phyloP scores from a whole-genome alignment of 2,888 invertebrate genomes.

The Xanthia icteritia region DNA sequence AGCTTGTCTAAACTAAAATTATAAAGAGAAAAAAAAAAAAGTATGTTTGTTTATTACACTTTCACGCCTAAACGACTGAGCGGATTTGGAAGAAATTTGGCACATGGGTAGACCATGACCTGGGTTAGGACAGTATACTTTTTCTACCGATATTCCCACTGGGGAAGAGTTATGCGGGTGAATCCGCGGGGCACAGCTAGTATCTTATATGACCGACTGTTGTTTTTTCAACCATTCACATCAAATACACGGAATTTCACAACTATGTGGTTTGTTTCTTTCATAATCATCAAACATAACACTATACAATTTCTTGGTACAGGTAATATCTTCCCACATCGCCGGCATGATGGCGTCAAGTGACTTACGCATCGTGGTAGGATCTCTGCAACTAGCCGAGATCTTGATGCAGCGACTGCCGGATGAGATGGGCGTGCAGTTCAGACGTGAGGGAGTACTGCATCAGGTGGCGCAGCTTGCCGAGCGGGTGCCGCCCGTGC shows the following conservation, averaged over 20 bases:
- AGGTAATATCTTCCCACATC: conserved; percentile 98
- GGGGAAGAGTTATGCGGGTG: too few species aligned
- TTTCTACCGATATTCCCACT: too few species aligned
- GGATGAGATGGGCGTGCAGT: conserved; percentile 98
- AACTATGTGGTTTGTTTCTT: background rate
- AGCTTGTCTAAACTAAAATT: too few species aligned
- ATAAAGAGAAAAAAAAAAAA: too few species aligned
- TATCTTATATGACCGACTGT: background rate
- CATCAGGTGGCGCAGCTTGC: conserved; percentile 93
- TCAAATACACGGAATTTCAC: background rate
- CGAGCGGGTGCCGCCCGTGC: conserved; percentile 74
- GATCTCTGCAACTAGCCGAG: conserved; percentile 98
- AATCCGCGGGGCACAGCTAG: too few species aligned
- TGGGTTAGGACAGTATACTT: too few species aligned
- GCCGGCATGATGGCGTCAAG: conserved; percentile 99
- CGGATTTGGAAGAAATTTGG: too few species aligned
- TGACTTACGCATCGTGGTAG: conserved; percentile 98
- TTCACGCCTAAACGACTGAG: too few species aligned
- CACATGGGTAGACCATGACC: too few species aligned
- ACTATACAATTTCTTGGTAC: background rate
- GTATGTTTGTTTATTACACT: too few species aligned
- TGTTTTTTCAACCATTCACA: background rate
- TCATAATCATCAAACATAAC: background rate
- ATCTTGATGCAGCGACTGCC: conserved; percentile 99
- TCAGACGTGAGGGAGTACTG: conserved; percentile 99